Conservation (phyloP, 2,797 vertebrate species). For the Percopsis omiscomaycus region DNA sequence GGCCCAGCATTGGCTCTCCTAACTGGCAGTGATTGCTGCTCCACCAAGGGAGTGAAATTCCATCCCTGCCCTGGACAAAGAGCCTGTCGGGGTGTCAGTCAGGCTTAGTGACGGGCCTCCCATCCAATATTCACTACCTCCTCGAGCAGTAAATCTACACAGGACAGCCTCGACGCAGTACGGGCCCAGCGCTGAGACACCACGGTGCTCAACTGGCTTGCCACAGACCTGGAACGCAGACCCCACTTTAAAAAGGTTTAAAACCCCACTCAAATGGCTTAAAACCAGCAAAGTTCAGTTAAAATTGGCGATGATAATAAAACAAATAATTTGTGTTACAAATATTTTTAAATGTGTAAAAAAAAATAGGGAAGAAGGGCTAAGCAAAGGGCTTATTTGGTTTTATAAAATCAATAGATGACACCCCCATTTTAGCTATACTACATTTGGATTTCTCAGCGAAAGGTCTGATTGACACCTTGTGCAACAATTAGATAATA, state of each 20-base stretch:
- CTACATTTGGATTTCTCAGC: conserved; percentile 11
- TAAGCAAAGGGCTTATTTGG: not conserved
- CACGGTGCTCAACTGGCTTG: conserved; percentile 53
- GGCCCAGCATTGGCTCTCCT: conserved; percentile 56
- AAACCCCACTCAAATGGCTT: not conserved
- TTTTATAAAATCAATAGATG: conserved; percentile 49
- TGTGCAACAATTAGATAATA: not conserved
- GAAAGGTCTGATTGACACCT: not conserved
- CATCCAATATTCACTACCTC: conserved; percentile 84
- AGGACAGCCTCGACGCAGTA: conserved; percentile 51
- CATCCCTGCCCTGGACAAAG: conserved; percentile 75
- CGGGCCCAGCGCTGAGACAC: conserved; percentile 51
- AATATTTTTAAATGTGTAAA: not conserved
- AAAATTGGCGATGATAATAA: not conserved
- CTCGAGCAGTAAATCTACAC: conserved; percentile 74
- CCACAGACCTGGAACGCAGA: conserved; percentile 57
- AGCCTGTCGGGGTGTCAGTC: conserved; percentile 76
- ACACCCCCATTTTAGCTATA: conserved; percentile 48
- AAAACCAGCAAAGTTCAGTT: not conserved
- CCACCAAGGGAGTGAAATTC: conserved; percentile 77
- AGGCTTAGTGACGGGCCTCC: conserved; percentile 75
- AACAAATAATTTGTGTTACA: not conserved
- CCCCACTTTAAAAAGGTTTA: not conserved
- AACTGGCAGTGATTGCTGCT: conserved; percentile 76
- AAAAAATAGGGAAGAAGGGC: conserved; percentile 12